Conservation (phyloP, 2,113 vertebrate genomes). For the Mormyrus iriodes region DNA sequence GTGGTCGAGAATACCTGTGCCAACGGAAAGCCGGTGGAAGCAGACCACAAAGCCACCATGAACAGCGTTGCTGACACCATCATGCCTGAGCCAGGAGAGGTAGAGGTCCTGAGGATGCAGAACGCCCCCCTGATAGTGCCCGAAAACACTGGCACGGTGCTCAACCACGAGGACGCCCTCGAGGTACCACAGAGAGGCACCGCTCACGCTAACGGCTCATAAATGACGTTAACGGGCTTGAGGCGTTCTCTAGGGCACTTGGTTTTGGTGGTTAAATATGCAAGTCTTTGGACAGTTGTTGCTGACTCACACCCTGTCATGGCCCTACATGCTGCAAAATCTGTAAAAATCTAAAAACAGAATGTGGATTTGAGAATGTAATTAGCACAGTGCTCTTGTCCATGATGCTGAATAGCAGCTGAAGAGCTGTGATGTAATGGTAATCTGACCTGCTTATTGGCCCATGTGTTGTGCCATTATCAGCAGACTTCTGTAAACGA, state of each 20-base stretch:
- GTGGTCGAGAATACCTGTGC: constrained; percentile 69
- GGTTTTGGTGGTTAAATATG: not conserved
- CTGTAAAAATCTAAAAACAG: not conserved
- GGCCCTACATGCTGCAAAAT: not conserved
- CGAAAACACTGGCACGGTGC: constrained; percentile 57
- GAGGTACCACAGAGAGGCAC: constrained; percentile 64
- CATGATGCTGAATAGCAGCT: not conserved
- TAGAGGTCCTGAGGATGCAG: constrained; percentile 57
- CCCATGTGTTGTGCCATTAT: not conserved
- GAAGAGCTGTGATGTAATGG: not conserved
- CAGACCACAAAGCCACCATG: constrained; percentile 57
- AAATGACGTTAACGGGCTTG: not conserved
- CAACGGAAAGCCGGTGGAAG: constrained; percentile 68
- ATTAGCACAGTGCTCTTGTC: not conserved
- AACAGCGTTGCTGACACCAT: constrained; percentile 54
- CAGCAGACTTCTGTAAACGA: not conserved
- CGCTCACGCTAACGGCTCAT: not conserved
- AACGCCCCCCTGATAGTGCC: constrained; percentile 62
- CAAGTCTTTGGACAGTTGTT: not conserved
- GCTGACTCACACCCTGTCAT: not conserved
- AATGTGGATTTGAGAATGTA: not conserved
- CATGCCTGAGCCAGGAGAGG: constrained; percentile 61
- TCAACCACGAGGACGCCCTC: constrained; percentile 78
- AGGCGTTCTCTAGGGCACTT: not conserved
- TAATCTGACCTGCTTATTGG: not conserved